Evolutionary conservation across 2,797 vertebrate species (phyloP), one percentile per base, ranked within the genome.

Genomic region (Hippoglossus hippoglossus): DNA sequence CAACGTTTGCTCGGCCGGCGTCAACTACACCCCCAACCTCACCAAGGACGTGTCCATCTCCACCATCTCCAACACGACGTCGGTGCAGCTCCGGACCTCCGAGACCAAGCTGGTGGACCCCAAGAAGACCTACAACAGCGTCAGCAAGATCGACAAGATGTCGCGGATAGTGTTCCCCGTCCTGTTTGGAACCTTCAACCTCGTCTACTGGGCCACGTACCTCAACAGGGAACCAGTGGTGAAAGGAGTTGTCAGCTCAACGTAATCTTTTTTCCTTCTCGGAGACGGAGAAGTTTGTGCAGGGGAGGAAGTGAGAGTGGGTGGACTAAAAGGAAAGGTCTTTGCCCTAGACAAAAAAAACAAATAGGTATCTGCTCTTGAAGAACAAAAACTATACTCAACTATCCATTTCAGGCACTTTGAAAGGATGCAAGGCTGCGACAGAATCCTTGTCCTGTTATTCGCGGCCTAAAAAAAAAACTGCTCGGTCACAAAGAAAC

Each of bases 91-190:
- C 10, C 93, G 94, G n/a, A 56, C 94, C 41, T 34, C 93, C 0
- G 96, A 97, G 75, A 93, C 94, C 85, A 96, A 96, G 87, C 81
- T 93, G 0, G n/a, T 87, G 5, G 96, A 97, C 91, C 95, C 90
- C 63, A 97, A 97, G 94, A 98, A 98, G 92, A 97, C 97, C 63
- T 98, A 97, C 84, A 98, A 98, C 93, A 98, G 97, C 77, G 96
- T 98, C 87, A 98, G 97, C 92, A 97, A 96, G 91, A 98, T 98
- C 24, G 96, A 98, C 91, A 97, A 97, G 89, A 96, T 98, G 96
- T 96, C 97, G 6, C 94, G 97, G 73, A 96, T 98, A 84, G 94
- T 98, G 63, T 98, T 98, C 68, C 97, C 97, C 0, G 92, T 98
- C 77, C 91, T 97, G 34, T 98, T 98, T 51, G 96, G 96, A 81